Conservation (phyloP, 2,113 vertebrate genomes). For the Emydura subglobosa region DNA sequence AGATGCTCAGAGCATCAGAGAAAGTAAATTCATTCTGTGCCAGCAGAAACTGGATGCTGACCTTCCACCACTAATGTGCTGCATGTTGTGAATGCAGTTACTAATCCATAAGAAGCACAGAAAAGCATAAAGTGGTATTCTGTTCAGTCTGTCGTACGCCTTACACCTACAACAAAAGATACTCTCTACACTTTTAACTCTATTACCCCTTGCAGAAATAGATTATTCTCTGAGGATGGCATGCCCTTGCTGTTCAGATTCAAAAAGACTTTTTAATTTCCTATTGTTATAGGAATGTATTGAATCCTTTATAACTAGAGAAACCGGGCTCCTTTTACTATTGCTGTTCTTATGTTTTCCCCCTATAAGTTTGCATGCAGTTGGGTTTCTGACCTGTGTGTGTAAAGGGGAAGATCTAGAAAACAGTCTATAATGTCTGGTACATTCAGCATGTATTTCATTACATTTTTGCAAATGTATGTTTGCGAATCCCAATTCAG, state of each 20-base stretch:
- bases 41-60: not conserved
- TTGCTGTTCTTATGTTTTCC: not conserved
- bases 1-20: not conserved
- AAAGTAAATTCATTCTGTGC: not conserved
- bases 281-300: fast-evolving
- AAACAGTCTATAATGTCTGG: fast-evolving
- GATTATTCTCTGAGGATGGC: not conserved
- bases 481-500: not conserved
- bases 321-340: fast-evolving
- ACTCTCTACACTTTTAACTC: not conserved
- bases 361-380: not conserved
- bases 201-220: not conserved
- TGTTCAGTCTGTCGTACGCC: fast-evolving
- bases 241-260: not conserved
- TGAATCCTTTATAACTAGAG: fast-evolving
- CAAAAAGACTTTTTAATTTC: not conserved
- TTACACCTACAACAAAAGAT: not conserved
- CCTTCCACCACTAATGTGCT: not conserved
- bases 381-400: fast-evolving
- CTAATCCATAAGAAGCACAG: not conserved
- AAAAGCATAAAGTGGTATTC: not conserved
- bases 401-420: not conserved
- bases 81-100: not conserved
- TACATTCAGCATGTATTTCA: fast-evolving
- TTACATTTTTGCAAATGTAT: not conserved